Evolutionary conservation across 1,140 invertebrate genomes (phyloP), one percentile per base, ranked within the genome.

Genomic region (Drosophila rhopaloa): DNA sequence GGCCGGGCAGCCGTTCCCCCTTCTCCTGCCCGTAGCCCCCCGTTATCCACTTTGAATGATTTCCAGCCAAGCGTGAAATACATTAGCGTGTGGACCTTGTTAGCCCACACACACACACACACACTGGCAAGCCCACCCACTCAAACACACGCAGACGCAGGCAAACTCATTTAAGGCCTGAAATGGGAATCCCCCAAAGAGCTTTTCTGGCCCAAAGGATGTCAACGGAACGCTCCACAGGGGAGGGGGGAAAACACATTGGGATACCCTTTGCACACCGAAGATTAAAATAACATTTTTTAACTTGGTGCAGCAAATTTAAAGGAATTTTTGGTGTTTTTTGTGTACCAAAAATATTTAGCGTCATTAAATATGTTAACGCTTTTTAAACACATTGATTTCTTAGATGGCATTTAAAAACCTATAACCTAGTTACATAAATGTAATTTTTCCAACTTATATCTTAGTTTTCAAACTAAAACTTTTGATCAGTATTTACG

Each of bases 121-220:
- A 40, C 56, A n/a, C 35, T 24, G 40, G 11, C 19, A 43, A 14
- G 43, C 24, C 38, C 37, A 43, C 41, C 56, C 53, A 54, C 41
- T 48, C 50, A 24, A 40, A 19, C 37, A 47, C 11, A 35, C 48
- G 16, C 65, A 61, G 56, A 57, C 29, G 51, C 73, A 74, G 41
- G 75, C 77, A 67, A 86, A 79, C 79, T 88, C 79, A 86, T 88
- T 86, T 88, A 72, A 50, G 79, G 61, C 73, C 62, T 70, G 65
- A 88, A 88, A 67, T 67, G 73, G 72, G 72, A 76, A 76, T 76
- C 72, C 73, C 70, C 73, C 61, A 59, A 67, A 67, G 73, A 59
- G 41, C 61, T 56, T 67, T 76, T 58, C 29, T 37, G 53, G 40
- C 68, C 65, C 53, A 71, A 43, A 58, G 68, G 65, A 58, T 71